Evolutionary conservation across 2,113 vertebrate species (phyloP).

Genomic region (Ammodytes marinus): DNA sequence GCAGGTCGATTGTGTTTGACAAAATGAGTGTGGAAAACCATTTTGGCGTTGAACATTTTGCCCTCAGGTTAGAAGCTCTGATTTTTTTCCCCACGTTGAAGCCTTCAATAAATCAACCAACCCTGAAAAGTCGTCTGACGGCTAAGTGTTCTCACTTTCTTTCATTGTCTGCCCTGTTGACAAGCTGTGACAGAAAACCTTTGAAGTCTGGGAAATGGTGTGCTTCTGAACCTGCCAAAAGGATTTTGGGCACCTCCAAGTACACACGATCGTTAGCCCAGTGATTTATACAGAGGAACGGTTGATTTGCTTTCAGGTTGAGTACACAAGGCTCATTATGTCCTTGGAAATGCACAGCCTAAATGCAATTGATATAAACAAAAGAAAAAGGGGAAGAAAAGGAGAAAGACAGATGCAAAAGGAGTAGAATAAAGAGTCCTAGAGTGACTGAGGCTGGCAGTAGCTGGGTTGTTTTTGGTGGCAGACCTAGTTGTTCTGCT

Average conservation of each 20-base stretch:
- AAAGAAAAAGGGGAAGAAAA: conserved; percentile 34
- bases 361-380: conserved; percentile 58
- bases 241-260: conserved; percentile 38
- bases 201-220: conserved; percentile 43
- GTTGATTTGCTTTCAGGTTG: conserved; percentile 66
- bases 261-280: background rate
- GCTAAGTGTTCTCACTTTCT: conserved; percentile 44
- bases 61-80: conserved; percentile 4
- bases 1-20: conserved; percentile 6
- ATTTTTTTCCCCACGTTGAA: conserved; percentile 32
- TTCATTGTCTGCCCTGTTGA: conserved; percentile 60
- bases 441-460: conserved; percentile 41
- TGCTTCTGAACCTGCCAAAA: conserved; percentile 37
- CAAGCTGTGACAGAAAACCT: conserved; percentile 50
- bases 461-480: conserved; percentile 51
- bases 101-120: conserved; percentile 27
- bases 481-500: conserved; percentile 46
- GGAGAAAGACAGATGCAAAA: background rate
- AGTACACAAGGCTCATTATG: conserved; percentile 63
- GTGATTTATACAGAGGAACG: conserved; percentile 50
- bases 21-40: conserved; percentile 49
- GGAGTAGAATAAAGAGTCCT: background rate
- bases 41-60: conserved; percentile 21
- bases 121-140: background rate
- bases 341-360: conserved; percentile 51